Conservation (phyloP, 2,888 invertebrate genomes). For the Drosophila pseudotalamancana region DNA sequence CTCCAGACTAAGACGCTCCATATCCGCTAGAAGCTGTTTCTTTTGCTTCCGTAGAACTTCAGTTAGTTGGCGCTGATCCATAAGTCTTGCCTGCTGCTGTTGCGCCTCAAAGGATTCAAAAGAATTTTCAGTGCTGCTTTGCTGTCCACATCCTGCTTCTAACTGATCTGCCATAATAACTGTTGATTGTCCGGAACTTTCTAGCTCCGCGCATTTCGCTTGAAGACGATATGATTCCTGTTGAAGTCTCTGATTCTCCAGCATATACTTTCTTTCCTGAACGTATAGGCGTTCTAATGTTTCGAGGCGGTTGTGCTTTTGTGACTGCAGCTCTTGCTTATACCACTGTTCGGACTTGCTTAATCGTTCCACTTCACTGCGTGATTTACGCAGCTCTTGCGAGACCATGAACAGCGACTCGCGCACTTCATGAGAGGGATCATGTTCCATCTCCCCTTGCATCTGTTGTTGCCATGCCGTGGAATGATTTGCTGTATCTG, state of each 20-base stretch:
- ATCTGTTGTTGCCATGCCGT: neutral
- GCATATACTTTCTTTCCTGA: constrained; percentile 82
- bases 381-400: constrained; percentile 77
- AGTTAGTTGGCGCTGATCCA: constrained; percentile 80
- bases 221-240: constrained; percentile 77
- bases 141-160: neutral
- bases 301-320: constrained; percentile 79
- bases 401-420: constrained; percentile 68
- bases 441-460: neutral
- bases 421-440: constrained; percentile 21
- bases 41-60: constrained; percentile 82
- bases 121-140: neutral
- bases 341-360: constrained; percentile 83
- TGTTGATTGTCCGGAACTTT: constrained; percentile 52
- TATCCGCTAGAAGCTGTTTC: constrained; percentile 74
- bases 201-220: constrained; percentile 72
- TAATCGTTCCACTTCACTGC: constrained; percentile 81
- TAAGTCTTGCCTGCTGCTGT: constrained; percentile 68
- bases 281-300: constrained; percentile 82
- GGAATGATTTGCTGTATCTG: constrained; percentile 23
- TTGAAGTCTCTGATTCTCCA: constrained; percentile 82
- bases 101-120: constrained; percentile 67
- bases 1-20: constrained; percentile 71
- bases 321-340: constrained; percentile 79
- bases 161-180: neutral